Evolutionary conservation across 2,888 invertebrate species (phyloP).

Genomic region (Pristionchus japonicus): DNA sequence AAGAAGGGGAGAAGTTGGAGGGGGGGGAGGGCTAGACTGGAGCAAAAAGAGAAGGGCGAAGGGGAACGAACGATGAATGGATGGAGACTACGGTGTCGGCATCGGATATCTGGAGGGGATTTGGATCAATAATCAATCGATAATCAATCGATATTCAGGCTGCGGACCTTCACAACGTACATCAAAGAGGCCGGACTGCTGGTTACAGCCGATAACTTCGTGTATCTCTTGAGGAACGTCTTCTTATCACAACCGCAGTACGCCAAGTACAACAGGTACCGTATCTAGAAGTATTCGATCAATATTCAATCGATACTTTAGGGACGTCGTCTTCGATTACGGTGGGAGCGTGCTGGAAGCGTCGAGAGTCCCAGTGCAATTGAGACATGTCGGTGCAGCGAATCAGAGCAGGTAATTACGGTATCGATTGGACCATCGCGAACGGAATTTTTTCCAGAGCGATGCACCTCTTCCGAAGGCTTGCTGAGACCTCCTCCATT

Average conservation of each 20-base stretch:
- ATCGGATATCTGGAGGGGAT: background rate
- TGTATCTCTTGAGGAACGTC: constrained; percentile 68
- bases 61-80: background rate
- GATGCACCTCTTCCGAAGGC: constrained; percentile 70
- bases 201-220: constrained; percentile 71
- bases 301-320: constrained; percentile 19
- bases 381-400: constrained; percentile 64
- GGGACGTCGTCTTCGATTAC: constrained; percentile 69
- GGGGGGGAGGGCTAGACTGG: background rate
- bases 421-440: background rate
- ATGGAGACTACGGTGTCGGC: background rate
- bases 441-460: constrained; percentile 67
- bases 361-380: constrained; percentile 70
- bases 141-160: constrained; percentile 52
- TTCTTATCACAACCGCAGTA: constrained; percentile 71
- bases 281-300: background rate
- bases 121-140: background rate
- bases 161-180: constrained; percentile 68
- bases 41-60: constrained; percentile 19
- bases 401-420: constrained; percentile 45
- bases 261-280: constrained; percentile 67
- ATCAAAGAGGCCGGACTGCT: constrained; percentile 67
- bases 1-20: background rate
- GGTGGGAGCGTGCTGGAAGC: constrained; percentile 68
- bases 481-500: constrained; percentile 69